Base-by-base conservation (phyloP, 1,140 invertebrate genomes). In the Nebria ingens region DNA sequence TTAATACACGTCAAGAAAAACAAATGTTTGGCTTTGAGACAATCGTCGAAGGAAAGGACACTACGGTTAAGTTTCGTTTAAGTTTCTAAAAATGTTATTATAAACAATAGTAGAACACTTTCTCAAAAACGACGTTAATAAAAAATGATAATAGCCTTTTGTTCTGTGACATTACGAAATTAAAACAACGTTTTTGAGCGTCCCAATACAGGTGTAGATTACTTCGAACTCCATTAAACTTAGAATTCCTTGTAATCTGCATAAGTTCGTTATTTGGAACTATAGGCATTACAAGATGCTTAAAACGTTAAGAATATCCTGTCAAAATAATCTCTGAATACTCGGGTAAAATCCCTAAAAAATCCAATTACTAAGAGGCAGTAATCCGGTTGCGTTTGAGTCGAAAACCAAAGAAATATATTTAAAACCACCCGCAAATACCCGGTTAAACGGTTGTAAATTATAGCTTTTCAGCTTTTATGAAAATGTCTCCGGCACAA, bases 391-490 rank as follows among this genome's bases (percentile, higher is more conserved):
- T 45, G 6, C 6, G 17, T 9, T n/a, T 12, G 15, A 45, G 17
- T 12, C 40, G 9, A 45, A 45, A 9, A 45, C 15, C 17, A 17
- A 29, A 17, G 40, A 45, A 45, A 17, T 4, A 17, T 45, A 45
- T 9, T 45, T n/a, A n/a, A 17, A 45, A 45, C 40, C 40, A 45
- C 40, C 6, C 40, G 40, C 40, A 45, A 45, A 45, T 45, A 45
- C 40, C 17, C n/a, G 17, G 6, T 45, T 45, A 45, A 45, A 45
- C 40, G 40, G 40, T 45, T 45, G 40, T 45, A 45, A 45, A 45
- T 45, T 45, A 45, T 45, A 45, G 40, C 40, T 45, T 45, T 45
- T 45, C 40, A 11, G 40, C 40, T 45, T 45, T 45, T 45, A 45
- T 45, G 40, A 17, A 45, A 45, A 45, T 45, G 40, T 45, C 40